Evolutionary conservation across 1,140 invertebrate genomes (phyloP).

Genomic region (Choristoneura fumiferana): DNA sequence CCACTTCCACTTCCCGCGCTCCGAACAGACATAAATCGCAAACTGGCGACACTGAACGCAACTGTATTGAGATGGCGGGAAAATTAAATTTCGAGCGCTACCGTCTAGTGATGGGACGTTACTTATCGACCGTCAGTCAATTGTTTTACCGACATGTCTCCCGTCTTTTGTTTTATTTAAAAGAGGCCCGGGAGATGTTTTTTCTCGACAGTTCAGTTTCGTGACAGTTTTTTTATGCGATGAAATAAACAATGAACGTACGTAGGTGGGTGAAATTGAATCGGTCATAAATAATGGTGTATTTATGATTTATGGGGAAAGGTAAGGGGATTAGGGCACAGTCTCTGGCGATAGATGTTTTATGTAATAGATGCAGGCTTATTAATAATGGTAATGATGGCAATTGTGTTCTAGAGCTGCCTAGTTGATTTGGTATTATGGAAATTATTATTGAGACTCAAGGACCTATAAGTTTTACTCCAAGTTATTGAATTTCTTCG

Average conservation of each 20-base stretch:
- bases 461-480: neutral
- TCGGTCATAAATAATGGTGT: slow-evolving; percentile 73
- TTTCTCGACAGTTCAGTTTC: slow-evolving; percentile 38
- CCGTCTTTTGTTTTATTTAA: slow-evolving; percentile 76
- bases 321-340: slow-evolving; percentile 26
- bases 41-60: slow-evolving; percentile 19
- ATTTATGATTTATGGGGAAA: slow-evolving; percentile 63
- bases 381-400: slow-evolving; percentile 13
- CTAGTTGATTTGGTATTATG: neutral
- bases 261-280: slow-evolving; percentile 68
- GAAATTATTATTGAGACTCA: neutral
- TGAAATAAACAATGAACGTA: slow-evolving; percentile 54
- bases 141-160: slow-evolving; percentile 77
- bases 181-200: slow-evolving; percentile 60
- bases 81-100: slow-evolving; percentile 41
- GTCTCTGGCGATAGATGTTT: slow-evolving; percentile 25
- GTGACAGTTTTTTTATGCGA: slow-evolving; percentile 41
- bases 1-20: slow-evolving; percentile 52
- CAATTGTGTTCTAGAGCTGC: neutral
- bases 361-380: slow-evolving; percentile 32
- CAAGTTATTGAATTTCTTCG: no score
- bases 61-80: slow-evolving; percentile 21
- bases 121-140: slow-evolving; percentile 42
- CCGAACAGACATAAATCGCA: slow-evolving; percentile 28
- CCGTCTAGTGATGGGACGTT: slow-evolving; percentile 37